Base-by-base conservation (phyloP, 2,888 invertebrate species). In the Xestia xanthographa region DNA sequence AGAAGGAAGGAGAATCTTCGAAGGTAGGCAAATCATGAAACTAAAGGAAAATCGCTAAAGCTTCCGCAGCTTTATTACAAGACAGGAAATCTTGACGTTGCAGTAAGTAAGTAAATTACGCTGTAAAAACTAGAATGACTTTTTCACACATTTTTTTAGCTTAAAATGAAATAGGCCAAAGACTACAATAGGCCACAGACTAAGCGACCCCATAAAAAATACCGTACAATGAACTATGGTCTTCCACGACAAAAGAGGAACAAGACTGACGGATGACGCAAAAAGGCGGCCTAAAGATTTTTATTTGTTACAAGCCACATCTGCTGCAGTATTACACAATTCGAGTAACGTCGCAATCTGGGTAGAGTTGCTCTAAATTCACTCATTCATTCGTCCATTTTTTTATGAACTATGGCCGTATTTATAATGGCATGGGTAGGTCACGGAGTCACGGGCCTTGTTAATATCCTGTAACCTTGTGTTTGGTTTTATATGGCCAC, bases 251-350 rank as follows among this genome's bases (percentile, higher is more conserved):
- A 77, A 86, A 84, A 80, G 72, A 76, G 70, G 72, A 75, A 34
- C 66, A 68, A 69, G 12, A 66, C 73, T 68, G 58, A 76, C 75
- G 58, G 62, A 75, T 79, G 82, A 74, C 75, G 77, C 77, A 83
- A 88, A 87, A 83, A 80, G 77, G 77, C 77, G 65, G 69, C 26
- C 65, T 48, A 29, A 72, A 67, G 74, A 43, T 63, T 82, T 82
- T 90, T 87, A 2, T 87, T 88, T 86, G 82, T 77, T 72, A 79
- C 81, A 74, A 70, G 60, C 41, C 84, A 91, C 91, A 91, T 90
- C 91, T 92, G 92, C 89, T 87, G 86, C 80, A 85, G 85, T 86
- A 83, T 89, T 88, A 85, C 85, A 86, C 87, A 90, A 89, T 82
- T 83, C 71, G 66, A 76, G 75, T 82, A 77, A 84, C 83, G 85